Evolutionary conservation across 1,140 invertebrate genomes (phyloP).

Genomic region (Bombus fervidus): DNA sequence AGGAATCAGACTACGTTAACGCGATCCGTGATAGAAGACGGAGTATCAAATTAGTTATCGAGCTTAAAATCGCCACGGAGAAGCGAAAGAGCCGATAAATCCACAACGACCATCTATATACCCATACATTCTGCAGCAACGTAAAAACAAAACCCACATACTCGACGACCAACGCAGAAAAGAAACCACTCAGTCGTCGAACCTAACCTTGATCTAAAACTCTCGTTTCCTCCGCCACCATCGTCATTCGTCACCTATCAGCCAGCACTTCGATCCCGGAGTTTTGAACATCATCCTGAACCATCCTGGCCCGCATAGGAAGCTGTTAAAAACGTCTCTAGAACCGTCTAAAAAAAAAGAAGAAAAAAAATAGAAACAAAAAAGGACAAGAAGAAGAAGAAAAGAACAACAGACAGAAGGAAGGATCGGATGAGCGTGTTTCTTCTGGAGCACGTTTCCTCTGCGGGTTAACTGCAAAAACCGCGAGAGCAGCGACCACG

Average conservation of each 20-base stretch:
- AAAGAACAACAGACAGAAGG: not conserved
- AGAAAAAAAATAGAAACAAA: too few species aligned
- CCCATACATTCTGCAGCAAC: not conserved
- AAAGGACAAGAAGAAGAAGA: not conserved
- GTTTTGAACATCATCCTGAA: not conserved
- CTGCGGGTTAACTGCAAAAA: slow-evolving; percentile 34
- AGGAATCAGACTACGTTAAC: too few species aligned
- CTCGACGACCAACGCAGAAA: not conserved
- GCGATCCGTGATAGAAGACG: too few species aligned
- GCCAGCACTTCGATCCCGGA: not conserved
- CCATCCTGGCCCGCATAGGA: not conserved
- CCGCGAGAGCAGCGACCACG: slow-evolving; percentile 3
- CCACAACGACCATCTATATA: too few species aligned
- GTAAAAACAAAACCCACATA: not conserved
- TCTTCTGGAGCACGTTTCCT: not conserved
- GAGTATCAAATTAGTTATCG: too few species aligned
- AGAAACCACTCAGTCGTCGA: slow-evolving; percentile 1
- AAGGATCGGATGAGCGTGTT: not conserved
- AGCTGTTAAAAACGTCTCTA: not conserved
- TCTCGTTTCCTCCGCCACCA: slow-evolving; percentile 6
- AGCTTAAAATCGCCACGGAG: too few species aligned
- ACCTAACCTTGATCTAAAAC: slow-evolving; percentile 30
- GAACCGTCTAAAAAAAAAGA: not conserved
- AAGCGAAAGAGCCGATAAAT: not conserved
- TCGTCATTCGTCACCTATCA: not conserved